Base-by-base conservation (phyloP, 2,888 invertebrate genomes). In the Microctonus hyperodae region DNA sequence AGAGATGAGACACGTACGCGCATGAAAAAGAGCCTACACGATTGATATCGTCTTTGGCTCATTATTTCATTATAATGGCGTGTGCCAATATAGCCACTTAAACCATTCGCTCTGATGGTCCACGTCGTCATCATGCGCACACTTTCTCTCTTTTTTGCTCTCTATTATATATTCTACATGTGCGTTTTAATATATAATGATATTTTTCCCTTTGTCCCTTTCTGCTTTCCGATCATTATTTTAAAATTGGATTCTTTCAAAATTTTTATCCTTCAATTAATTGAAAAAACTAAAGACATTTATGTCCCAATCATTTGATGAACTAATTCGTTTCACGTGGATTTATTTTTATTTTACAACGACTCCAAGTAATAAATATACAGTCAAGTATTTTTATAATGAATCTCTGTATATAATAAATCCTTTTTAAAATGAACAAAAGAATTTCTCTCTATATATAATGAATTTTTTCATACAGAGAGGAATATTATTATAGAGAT, bases 1-100 rank as follows among this genome's bases (percentile, higher is more conserved):
- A 37, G 68, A 65, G 70, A 71, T 68, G 69, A 69, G 51, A 51
- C 69, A 69, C 70, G 67, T 72, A 69, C 73, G 73, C 75, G 76
- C 76, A 75, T 75, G 76, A 76, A 79, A 78, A 79, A 79, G 77
- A 78, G 58, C 22, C 74, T 76, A 75, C 78, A 78, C 78, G 80
- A 81, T 81, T 81, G 79, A 79, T 80, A 81, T 81, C 81, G 80
- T 79, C 78, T 80, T 81, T 80, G 79, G 79, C 81, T 82, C 81
- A 81, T 82, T 82, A 82, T 81, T 81, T 79, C 79, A 81, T 82
- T 81, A 81, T 75, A 75, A 80, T 81, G 81, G 81, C 81, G 80
- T 82, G 81, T 82, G 81, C 81, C 81, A 81, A 81, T 81, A 76
- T 80, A 77, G 58, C 77, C 77, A 78, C 70, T 69, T 71, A 68